Evolutionary conservation across 1,140 invertebrate species (phyloP), one percentile per base, ranked within the genome.

Genomic region (Pseudomyrmex concolor): DNA sequence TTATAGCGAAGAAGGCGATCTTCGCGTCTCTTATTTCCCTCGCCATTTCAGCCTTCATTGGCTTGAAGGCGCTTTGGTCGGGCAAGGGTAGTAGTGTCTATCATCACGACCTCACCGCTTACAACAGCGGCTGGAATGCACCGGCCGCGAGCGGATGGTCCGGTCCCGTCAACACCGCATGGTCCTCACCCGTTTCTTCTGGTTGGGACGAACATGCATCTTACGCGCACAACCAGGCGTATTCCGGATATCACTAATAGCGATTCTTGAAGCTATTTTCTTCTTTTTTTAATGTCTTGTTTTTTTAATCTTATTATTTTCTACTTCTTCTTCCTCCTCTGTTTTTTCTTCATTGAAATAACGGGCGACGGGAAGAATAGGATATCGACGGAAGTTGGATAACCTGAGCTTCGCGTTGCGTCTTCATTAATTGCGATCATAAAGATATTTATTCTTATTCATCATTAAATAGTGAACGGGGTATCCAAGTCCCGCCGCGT

Each of bases 1-100:
- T 96, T 59, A 91, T 96, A 86, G 96, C 96, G 87, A 96, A 96
- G 94, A 96, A 96, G 88, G 96, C 96, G 67, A 93, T 96, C 84
- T 86, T 96, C 72, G 94, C 95, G 10, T 96, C 95, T 4, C 85
- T 96, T 57, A 92, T 96, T 25, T 96, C 96, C 3, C 94, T 96
- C 83, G 94, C 95, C 85, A 95, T 96, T 76, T 96, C 95, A 8
- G 95, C 94, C 2, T 96, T 96, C 90, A 92, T 96, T 77, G 95
- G 94, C 17, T 87, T 96, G 64, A 95, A 94, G 80, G 93, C 95
- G n/a, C 89, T 95, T 1, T 93, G 95, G 91, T 83, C 90, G 78
- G 88, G 15, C 92, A 95, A 83, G 92, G 91, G 73, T 86, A 48
- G 90, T 86, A 34, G 1, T 34, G 5, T 34, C 34, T 15, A 77